phyloP scores from a whole-genome alignment of 2,888 invertebrate species.

The Athalia cordata region DNA sequence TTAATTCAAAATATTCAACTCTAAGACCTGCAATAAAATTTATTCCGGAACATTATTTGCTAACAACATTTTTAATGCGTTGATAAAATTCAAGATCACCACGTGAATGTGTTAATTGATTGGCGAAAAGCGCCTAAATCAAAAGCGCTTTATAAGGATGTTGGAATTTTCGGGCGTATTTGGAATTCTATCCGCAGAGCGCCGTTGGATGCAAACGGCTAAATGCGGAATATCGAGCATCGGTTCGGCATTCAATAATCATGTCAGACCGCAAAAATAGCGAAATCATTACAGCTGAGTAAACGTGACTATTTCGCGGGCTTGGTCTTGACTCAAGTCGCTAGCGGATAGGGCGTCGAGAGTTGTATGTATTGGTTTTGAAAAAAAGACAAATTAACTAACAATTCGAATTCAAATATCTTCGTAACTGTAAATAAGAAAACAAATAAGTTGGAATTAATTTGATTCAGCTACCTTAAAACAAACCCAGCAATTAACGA shows the following conservation, averaged over 20 bases:
- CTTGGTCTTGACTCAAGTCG: slow-evolving; percentile 10
- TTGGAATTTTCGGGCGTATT: slow-evolving; percentile 32
- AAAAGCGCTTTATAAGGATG: slow-evolving; percentile 49
- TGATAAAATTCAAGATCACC: slow-evolving; percentile 12
- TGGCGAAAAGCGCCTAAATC: slow-evolving; percentile 57
- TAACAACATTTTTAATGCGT: neutral
- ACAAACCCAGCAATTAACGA: neutral
- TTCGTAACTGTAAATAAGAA: neutral
- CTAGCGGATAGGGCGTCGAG: slow-evolving; percentile 26
- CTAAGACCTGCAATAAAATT: neutral
- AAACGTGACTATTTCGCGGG: slow-evolving; percentile 41
- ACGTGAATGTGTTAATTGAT: slow-evolving; percentile 50
- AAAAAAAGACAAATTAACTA: neutral
- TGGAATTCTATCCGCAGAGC: slow-evolving; percentile 27
- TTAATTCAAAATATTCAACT: no score
- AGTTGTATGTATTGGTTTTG: neutral
- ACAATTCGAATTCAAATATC: neutral
- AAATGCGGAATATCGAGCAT: slow-evolving; percentile 38
- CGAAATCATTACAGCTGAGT: slow-evolving; percentile 50
- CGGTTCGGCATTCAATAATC: slow-evolving; percentile 14
- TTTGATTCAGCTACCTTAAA: neutral
- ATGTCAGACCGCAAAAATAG: slow-evolving; percentile 21
- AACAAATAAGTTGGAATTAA: neutral
- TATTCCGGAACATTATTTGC: neutral
- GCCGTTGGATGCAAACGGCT: slow-evolving; percentile 38